Percentiles rank a stretch among this genome's conserved stretches.
Evolutionary conservation across 2,888 invertebrate species (phyloP).

Genomic region (Diaperis boleti): DNA sequence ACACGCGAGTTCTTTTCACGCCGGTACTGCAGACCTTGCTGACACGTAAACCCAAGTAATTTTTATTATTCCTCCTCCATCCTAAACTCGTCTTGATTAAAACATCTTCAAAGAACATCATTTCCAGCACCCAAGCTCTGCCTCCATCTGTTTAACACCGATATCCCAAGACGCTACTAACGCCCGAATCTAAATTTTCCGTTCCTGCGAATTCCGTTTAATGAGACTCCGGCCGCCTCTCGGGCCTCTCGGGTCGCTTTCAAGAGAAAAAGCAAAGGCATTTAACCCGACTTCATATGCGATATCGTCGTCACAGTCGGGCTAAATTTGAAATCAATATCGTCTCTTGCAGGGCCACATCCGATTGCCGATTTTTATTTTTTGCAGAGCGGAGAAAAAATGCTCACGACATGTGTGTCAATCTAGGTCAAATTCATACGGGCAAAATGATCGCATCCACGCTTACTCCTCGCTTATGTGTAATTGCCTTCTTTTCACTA

Average conservation of each 20-base stretch:
- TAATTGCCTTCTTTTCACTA: too few relatives aligned
- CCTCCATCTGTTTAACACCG: conserved; percentile 10
- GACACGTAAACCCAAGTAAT: too few relatives aligned
- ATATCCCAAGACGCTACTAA: conserved; percentile 4
- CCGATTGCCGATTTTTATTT: conserved; percentile 17
- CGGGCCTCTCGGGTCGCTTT: conserved; percentile 8
- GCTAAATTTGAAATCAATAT: conserved; percentile 31
- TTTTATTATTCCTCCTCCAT: too few relatives aligned
- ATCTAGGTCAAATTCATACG: too few relatives aligned
- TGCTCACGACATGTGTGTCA: too few relatives aligned
- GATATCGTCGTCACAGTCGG: conserved; percentile 30
- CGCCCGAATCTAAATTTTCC: conserved; percentile 9
- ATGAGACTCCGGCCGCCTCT: conserved; percentile 17
- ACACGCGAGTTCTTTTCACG: too few relatives aligned
- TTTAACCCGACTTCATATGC: conserved; percentile 24
- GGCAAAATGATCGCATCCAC: too few relatives aligned
- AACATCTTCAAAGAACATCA: not conserved
- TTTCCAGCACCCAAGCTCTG: not conserved
- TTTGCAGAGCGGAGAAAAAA: not conserved
- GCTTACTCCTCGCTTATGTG: too few relatives aligned
- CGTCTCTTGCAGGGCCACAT: conserved; percentile 16
- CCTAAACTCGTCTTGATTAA: too few relatives aligned
- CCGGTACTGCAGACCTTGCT: too few relatives aligned
- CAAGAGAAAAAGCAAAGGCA: conserved; percentile 14
- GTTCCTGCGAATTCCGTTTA: conserved; percentile 20